phyloP scores from a whole-genome alignment of 1,140 invertebrate species.

The Drosophila ogumai region DNA sequence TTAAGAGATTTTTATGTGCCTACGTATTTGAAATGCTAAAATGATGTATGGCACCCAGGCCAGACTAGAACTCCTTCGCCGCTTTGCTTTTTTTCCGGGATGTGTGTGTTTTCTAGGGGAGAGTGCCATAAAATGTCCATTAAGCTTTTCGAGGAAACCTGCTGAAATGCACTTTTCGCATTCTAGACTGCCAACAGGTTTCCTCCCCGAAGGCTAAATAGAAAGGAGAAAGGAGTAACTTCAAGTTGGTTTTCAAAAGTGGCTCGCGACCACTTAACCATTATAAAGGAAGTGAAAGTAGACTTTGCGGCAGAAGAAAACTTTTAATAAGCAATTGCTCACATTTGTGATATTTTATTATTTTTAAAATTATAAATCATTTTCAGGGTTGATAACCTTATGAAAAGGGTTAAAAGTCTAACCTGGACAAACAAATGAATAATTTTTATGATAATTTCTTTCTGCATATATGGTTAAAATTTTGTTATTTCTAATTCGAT shows the following conservation, averaged over 20 bases:
- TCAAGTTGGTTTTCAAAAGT: conserved; percentile 23
- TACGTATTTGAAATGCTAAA: conserved; percentile 68
- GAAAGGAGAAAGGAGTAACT: conserved; percentile 8
- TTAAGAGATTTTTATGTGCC: conserved; percentile 69
- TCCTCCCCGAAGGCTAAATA: conserved; percentile 20
- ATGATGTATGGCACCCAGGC: conserved; percentile 55
- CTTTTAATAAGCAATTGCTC: conserved; percentile 1
- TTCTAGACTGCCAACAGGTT: conserved; percentile 57
- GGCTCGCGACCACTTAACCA: conserved; percentile 38
- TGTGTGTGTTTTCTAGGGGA: conserved; percentile 13
- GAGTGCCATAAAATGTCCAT: conserved; percentile 66
- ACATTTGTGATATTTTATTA: not conserved
- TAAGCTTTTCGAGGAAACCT: conserved; percentile 60
- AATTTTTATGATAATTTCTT: too few species aligned
- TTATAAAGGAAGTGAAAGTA: conserved; percentile 17
- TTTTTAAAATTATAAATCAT: not conserved
- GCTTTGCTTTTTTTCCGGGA: conserved; percentile 8
- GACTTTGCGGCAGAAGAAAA: not conserved
- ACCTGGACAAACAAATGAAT: not conserved
- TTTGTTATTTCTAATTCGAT: too few species aligned
- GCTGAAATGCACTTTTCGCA: conserved; percentile 62
- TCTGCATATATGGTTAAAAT: too few species aligned
- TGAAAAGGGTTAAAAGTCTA: not conserved
- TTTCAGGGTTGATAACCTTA: too few species aligned
- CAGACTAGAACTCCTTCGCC: conserved; percentile 23